These are phyloP conservation scores for Zonitis immaculata DNA, from an alignment of 2,888 invertebrate species.

Conservation along the genomic window DNA sequence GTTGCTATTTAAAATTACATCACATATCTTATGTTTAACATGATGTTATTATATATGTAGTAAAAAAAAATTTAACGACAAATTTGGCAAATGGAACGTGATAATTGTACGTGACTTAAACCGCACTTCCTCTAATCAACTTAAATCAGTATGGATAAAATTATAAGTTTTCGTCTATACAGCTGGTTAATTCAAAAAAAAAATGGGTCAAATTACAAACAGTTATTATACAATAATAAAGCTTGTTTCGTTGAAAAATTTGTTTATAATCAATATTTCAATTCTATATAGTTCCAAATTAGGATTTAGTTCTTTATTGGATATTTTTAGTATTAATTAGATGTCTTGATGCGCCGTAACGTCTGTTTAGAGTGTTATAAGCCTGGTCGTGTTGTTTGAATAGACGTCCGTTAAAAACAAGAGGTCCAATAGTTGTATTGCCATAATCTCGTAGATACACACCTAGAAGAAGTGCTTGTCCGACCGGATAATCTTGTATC, in stretches of 20 bases:
- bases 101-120: conserved; percentile 9
- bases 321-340: too few species aligned
- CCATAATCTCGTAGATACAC: conserved; percentile 2
- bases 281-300: too few species aligned
- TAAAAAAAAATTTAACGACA: conserved; percentile 16
- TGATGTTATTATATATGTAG: conserved; percentile 2
- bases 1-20: too few species aligned
- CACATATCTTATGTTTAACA: neutral
- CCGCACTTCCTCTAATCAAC: neutral
- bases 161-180: too few species aligned
- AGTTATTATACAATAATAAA: too few species aligned
- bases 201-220: neutral
- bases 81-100: conserved; percentile 14
- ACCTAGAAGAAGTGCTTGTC: conserved; percentile 17
- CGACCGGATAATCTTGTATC: conserved; percentile 28
- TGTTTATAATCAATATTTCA: too few species aligned
- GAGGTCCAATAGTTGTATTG: neutral
- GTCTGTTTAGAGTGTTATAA: too few species aligned
- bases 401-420: conserved; percentile 2
- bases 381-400: conserved; percentile 1
- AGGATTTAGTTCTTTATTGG: too few species aligned
- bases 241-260: too few species aligned
- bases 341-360: too few species aligned
- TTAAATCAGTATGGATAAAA: too few species aligned
- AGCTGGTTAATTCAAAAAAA: neutral